Evolutionary conservation across 2,113 vertebrate genomes (phyloP), one percentile per base, ranked within the genome.

Genomic region (Semnornis frantzii): DNA sequence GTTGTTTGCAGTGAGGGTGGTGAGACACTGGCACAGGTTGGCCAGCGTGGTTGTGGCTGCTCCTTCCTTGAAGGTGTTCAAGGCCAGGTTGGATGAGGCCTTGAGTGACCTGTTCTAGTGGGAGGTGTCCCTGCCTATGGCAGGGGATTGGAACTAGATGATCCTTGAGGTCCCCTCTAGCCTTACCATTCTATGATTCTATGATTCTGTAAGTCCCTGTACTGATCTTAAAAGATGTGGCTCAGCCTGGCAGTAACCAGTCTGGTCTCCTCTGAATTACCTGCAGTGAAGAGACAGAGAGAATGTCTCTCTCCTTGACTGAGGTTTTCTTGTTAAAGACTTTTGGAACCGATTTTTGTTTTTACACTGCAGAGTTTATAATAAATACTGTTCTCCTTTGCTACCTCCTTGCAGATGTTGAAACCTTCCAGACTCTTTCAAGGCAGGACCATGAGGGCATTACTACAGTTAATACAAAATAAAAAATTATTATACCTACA

Each of bases 271-370:
- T 69, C 79, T 54, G 14, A 44, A 62, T 37, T n/a, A 31, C 10
- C 21, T 48, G 63, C 25, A 58, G 25, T 17, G 55, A 54, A 27
- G 27, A 37, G 27, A 62, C 6, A 23, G 28, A 44, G 39, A 30
- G 11, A 57, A 21, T 1, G 0, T 78, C 19, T 46, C 27, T 39
- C 20, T 64, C 24, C 5, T 9, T 58, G 6, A 10, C 0, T 15
- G 12, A 59, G 28, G 12, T 60, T 68, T 87, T 83, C 8, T 44
- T 44, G 15, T 39, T 83, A n/a, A 54, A 71, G 12, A 42, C 5
- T 42, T 87, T 46, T 27, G 11, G 19, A 52, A 86, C 15, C 52
- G 5, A 48, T 44, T 25, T 60, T 85, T 55, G 19, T 27, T 88
- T 77, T 88, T 74, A 6, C 15, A 30, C 4, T 59, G 42, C n/a